Conservation (phyloP, 2,888 invertebrate genomes). For the Clanis bilineata region DNA sequence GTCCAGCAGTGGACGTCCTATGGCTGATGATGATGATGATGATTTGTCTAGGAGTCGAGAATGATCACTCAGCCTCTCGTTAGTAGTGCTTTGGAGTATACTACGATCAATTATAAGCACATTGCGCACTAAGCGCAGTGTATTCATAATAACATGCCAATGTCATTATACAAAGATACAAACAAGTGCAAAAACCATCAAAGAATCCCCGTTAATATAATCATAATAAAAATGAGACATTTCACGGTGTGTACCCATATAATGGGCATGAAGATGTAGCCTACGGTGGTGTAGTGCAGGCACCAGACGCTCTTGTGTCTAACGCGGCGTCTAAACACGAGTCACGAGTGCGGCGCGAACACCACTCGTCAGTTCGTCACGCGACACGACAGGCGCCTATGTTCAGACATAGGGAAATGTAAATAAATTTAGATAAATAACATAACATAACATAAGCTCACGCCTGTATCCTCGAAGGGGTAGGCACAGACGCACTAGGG, state of each 20-base stretch:
- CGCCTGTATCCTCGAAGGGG: too few relatives aligned
- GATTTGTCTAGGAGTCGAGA: too few relatives aligned
- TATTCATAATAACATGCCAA: too few relatives aligned
- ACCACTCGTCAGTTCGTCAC: conserved; percentile 47
- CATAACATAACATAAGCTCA: too few relatives aligned
- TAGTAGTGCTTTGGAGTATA: too few relatives aligned
- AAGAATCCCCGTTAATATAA: conserved; percentile 7
- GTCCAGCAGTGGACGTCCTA: too few relatives aligned
- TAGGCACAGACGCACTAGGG: too few relatives aligned
- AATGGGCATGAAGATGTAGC: conserved; percentile 32
- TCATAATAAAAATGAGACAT: conserved; percentile 17
- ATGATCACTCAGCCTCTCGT: too few relatives aligned
- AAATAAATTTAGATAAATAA: too few relatives aligned
- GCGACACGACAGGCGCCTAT: conserved; percentile 56
- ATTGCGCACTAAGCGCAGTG: too few relatives aligned
- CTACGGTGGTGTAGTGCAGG: conserved; percentile 22
- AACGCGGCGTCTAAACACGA: conserved; percentile 57
- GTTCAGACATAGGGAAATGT: conserved; percentile 15
- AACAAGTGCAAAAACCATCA: conserved; percentile 6
- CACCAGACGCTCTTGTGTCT: conserved; percentile 50
- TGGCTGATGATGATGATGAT: too few relatives aligned
- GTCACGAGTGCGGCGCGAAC: conserved; percentile 36
- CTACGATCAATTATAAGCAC: too few relatives aligned
- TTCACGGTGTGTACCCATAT: conserved; percentile 12
- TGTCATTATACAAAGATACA: not conserved